Conservation (phyloP, 2,888 invertebrate species). For the Calliphora vomitoria region DNA sequence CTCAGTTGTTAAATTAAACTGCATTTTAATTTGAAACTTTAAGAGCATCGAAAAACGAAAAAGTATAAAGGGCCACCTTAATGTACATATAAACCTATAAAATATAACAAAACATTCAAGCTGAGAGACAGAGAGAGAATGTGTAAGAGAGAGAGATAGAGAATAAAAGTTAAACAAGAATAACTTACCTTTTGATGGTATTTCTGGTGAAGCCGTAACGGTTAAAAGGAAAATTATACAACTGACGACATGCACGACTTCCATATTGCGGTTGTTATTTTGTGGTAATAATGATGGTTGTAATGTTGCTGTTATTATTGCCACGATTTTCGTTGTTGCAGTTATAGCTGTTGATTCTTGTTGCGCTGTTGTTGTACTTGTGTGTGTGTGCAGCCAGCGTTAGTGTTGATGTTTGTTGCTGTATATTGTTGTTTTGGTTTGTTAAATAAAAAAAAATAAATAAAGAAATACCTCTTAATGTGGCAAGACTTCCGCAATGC, state of each 20-base stretch:
- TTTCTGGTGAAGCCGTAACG: constrained; percentile 80
- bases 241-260: constrained; percentile 75
- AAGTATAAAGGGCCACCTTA: too few species aligned
- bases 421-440: constrained; percentile 32
- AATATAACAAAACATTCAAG: background rate
- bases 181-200: constrained; percentile 82
- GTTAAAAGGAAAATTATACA: constrained; percentile 80
- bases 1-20: too few species aligned
- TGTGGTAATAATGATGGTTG: constrained; percentile 60
- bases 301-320: constrained; percentile 57
- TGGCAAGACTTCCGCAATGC: constrained; percentile 71
- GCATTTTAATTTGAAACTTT: too few species aligned
- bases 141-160: background rate
- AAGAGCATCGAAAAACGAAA: too few species aligned
- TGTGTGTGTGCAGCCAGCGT: background rate
- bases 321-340: constrained; percentile 39
- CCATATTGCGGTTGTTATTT: constrained; percentile 74
- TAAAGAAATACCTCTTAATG: constrained; percentile 51
- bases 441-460: constrained; percentile 19
- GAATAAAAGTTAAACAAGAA: background rate
- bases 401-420: constrained; percentile 28
- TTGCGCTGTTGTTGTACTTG: constrained; percentile 31
- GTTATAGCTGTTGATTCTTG: constrained; percentile 18
- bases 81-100: too few species aligned
- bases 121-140: background rate